phyloP scores from a whole-genome alignment of 1,140 invertebrate genomes.

The Lasioglossum baleicum region DNA sequence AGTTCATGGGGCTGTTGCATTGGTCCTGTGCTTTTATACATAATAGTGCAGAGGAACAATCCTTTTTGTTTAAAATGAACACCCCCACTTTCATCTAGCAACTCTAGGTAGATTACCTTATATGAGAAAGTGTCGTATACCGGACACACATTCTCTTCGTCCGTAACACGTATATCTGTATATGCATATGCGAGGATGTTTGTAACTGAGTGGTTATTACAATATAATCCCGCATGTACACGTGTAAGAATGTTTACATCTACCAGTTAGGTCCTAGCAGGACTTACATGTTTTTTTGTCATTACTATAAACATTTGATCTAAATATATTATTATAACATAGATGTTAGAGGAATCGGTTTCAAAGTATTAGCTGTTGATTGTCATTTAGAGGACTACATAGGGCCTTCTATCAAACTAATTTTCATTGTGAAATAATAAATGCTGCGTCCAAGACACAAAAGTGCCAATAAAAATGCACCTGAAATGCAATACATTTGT shows the following conservation, averaged over 20 bases:
- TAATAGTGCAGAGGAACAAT: constrained; percentile 63
- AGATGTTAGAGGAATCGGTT: constrained; percentile 61
- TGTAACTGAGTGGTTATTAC: constrained; percentile 24
- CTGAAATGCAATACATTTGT: constrained; percentile 38
- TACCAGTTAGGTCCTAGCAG: constrained; percentile 40
- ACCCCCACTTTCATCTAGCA: constrained; percentile 32
- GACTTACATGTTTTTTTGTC: constrained; percentile 50
- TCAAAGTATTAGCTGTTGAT: constrained; percentile 44
- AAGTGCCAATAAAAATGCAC: constrained; percentile 85
- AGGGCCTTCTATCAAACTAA: constrained; percentile 91
- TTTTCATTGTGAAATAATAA: constrained; percentile 95
- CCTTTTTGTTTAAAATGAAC: constrained; percentile 39
- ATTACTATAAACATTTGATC: constrained; percentile 63
- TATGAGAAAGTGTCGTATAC: constrained; percentile 36
- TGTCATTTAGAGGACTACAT: constrained; percentile 80
- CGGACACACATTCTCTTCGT: constrained; percentile 45
- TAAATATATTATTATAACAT: constrained; percentile 67
- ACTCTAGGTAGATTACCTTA: constrained; percentile 40
- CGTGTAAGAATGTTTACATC: constrained; percentile 41
- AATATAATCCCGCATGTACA: constrained; percentile 39
- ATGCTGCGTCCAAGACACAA: constrained; percentile 88
- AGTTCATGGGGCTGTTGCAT: constrained; percentile 39
- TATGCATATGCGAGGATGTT: constrained; percentile 47
- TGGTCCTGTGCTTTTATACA: constrained; percentile 56
- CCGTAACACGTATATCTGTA: constrained; percentile 44